Evolutionary conservation across 1,140 invertebrate genomes (phyloP).

Genomic region (Lepidotrigona ventralis): DNA sequence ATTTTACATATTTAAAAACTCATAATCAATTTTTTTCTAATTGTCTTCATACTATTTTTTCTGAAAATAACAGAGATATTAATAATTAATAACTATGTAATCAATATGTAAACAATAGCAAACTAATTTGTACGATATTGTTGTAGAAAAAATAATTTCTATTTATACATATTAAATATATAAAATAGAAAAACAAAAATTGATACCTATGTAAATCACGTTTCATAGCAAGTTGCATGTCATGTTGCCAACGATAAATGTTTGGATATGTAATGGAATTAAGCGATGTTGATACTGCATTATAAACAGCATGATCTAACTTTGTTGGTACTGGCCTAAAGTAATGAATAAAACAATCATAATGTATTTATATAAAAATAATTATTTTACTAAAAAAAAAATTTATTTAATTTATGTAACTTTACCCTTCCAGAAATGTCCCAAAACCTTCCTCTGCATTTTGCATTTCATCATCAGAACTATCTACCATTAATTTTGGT

Average conservation of each 20-base stretch:
- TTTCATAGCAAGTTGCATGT: constrained; percentile 69
- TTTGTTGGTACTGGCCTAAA: constrained; percentile 78
- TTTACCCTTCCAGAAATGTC: constrained; percentile 80
- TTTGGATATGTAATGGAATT: constrained; percentile 82
- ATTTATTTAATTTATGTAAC: neutral
- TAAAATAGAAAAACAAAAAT: neutral
- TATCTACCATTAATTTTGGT: constrained; percentile 62
- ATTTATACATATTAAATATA: too few relatives aligned
- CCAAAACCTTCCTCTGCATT: constrained; percentile 79
- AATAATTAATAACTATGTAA: neutral
- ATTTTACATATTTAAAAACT: constrained; percentile 34
- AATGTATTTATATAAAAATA: constrained; percentile 1
- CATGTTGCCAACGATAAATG: constrained; percentile 85
- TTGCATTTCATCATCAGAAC: constrained; percentile 74
- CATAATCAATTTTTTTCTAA: constrained; percentile 49
- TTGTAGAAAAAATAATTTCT: neutral
- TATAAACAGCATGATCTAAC: constrained; percentile 85
- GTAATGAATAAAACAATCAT: constrained; percentile 28
- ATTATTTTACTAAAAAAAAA: neutral
- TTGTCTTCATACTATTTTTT: constrained; percentile 21
- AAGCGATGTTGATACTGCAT: constrained; percentile 82
- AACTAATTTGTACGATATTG: neutral
- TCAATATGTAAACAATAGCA: neutral
- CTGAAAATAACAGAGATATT: constrained; percentile 34
- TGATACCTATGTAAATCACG: constrained; percentile 65